Evolutionary conservation across 2,888 invertebrate species (phyloP).

Genomic region (Copidosoma aretas): DNA sequence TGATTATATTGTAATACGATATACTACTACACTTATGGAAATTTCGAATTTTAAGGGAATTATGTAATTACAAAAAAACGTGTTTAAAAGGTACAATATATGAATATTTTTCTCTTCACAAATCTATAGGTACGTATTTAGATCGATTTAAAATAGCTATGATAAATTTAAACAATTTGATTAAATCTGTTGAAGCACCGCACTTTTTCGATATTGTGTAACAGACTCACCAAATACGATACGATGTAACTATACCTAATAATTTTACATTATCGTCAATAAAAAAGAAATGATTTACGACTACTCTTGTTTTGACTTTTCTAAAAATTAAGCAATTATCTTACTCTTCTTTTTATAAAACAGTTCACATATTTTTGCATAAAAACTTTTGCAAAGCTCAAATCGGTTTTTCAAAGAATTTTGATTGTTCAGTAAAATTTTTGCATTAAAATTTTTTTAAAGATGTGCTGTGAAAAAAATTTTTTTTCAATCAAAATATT

Average conservation of each 20-base stretch:
- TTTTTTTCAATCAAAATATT: too few relatives aligned
- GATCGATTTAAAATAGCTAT: slow-evolving; percentile 40
- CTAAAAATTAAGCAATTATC: too few relatives aligned
- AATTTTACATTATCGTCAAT: slow-evolving; percentile 21
- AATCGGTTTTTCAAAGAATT: too few relatives aligned
- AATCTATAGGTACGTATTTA: slow-evolving; percentile 17
- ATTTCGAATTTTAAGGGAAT: slow-evolving; percentile 46
- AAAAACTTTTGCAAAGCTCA: too few relatives aligned
- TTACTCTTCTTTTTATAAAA: too few relatives aligned
- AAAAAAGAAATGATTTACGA: slow-evolving; percentile 21
- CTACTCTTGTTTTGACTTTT: too few relatives aligned
- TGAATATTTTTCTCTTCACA: slow-evolving; percentile 15
- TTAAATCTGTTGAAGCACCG: not conserved
- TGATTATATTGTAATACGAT: slow-evolving; percentile 18
- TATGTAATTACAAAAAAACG: slow-evolving; percentile 49
- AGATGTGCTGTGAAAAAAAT: too few relatives aligned
- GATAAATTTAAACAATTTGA: slow-evolving; percentile 33
- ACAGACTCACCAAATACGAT: slow-evolving; percentile 14
- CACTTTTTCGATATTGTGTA: slow-evolving; percentile 21
- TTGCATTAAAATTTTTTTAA: too few relatives aligned
- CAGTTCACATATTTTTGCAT: too few relatives aligned
- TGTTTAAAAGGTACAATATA: slow-evolving; percentile 50
- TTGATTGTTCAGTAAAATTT: too few relatives aligned
- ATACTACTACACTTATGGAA: slow-evolving; percentile 44
- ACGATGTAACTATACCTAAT: slow-evolving; percentile 17